Base-by-base conservation (phyloP, 92 coral and sea anemone genomes). In the Pocillopora grandis region DNA sequence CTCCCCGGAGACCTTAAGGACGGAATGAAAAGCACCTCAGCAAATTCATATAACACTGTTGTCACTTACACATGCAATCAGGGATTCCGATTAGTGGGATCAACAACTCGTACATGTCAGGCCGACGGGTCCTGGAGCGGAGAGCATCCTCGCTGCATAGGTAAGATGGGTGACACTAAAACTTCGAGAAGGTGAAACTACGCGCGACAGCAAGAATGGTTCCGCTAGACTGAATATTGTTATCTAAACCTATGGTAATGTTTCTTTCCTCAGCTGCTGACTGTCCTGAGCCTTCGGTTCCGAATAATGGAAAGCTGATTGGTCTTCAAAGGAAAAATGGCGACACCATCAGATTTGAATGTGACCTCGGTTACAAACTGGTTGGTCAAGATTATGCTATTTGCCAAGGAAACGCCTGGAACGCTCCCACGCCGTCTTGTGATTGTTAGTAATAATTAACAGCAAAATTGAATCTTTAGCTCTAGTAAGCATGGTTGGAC, bases 301-400 rank as follows among this genome's bases (percentile, higher is more conserved):
- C 99, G 14, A 61, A 76, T 10, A 79, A 86, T 72, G 99, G 98
- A 23, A 64, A 74, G 27, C 89, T 92, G 73, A 74, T 92, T 84
- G 99, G 99, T 12, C 90, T 93, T 23, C 99, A 97, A 81, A 85
- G 92, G 83, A 95, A 90, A 57, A 84, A 87, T 65, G 99, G 98
- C 9, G 96, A 95, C 75, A 92, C 98, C 0, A 71, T 97, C 79
- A 82, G 92, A 79, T 97, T 71, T 79, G 97, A 97, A 71, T 97
- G 99, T 62, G 67, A 75, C 2, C 58, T 79, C 20, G 99, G 99
- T 33, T 92, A 85, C 83, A 75, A 81, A n/a, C 37, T 88, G 66
- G 79, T 85, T 61, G 96, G 98, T 5, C 79, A 83, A 21, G 68
- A 93, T 9, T 92, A 87, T 67, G 88, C 98, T 16, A 86, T 79